These are phyloP conservation scores for Molorchus minor DNA, from an alignment of 2,888 invertebrate genomes.

Conservation along the genomic window DNA sequence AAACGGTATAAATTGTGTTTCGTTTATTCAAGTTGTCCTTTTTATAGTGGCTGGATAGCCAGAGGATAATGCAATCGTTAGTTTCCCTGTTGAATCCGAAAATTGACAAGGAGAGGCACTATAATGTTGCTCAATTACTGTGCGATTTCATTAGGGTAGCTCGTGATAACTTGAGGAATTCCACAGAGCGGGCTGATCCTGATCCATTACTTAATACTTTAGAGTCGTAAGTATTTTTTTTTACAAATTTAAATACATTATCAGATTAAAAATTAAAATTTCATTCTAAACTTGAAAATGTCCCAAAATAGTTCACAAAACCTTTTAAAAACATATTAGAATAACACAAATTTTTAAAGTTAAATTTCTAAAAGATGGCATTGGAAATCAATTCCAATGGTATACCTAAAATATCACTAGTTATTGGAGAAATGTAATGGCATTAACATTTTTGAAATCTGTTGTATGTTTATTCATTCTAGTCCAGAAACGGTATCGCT, in stretches of 20 bases:
- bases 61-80: slow-evolving; percentile 85
- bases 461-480: slow-evolving; percentile 39
- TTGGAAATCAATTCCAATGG: no score
- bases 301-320: no score
- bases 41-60: slow-evolving; percentile 88
- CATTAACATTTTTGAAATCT: no score
- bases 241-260: neutral
- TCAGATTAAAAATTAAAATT: no score
- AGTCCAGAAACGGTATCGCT: slow-evolving; percentile 70
- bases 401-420: no score
- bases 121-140: slow-evolving; percentile 87
- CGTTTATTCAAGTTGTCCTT: slow-evolving; percentile 13
- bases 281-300: no score
- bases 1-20: neutral
- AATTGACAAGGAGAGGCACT: slow-evolving; percentile 78
- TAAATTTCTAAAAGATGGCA: no score
- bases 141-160: slow-evolving; percentile 83
- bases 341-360: no score
- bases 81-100: slow-evolving; percentile 72
- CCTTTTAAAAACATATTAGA: no score
- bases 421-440: no score
- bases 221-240: slow-evolving; percentile 71
- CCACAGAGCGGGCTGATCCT: slow-evolving; percentile 69
- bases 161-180: slow-evolving; percentile 68
- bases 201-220: slow-evolving; percentile 78